A percentile compares a stretch with the other conserved stretches of the same genome.
These are phyloP conservation scores for Heteropelma amictum DNA, from an alignment of 2,888 invertebrate genomes.

Conservation along the genomic window DNA sequence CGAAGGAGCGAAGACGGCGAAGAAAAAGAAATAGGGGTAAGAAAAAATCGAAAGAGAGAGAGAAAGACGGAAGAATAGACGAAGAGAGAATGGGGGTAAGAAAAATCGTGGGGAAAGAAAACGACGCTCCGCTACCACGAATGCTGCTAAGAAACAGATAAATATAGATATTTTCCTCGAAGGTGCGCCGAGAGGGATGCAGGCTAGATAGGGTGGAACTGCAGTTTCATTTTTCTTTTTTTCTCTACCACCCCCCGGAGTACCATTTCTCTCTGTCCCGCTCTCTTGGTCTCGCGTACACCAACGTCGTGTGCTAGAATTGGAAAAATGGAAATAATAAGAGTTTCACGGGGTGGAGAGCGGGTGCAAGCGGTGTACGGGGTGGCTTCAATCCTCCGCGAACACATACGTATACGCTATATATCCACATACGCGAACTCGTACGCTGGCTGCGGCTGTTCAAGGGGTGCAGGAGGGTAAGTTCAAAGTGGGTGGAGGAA, in stretches of 20 bases:
- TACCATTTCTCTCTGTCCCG: conserved; percentile 35
- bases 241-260: conserved; percentile 22
- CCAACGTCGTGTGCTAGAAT: conserved; percentile 63
- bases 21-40: conserved; percentile 41
- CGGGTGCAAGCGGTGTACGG: conserved; percentile 55
- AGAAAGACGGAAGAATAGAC: conserved; percentile 45
- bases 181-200: conserved; percentile 60
- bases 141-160: conserved; percentile 74
- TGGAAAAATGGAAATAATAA: conserved; percentile 77
- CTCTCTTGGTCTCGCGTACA: conserved; percentile 4
- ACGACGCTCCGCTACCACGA: conserved; percentile 42
- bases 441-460: conserved; percentile 44
- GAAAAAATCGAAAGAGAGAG: conserved; percentile 9
- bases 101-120: conserved; percentile 49
- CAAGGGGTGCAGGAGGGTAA: conserved; percentile 49
- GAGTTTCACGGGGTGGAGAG: conserved; percentile 64
- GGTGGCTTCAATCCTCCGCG: conserved; percentile 40
- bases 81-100: conserved; percentile 51
- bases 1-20: conserved; percentile 46
- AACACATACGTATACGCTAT: neutral
- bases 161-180: conserved; percentile 75
- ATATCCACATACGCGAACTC: neutral
- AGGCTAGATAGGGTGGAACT: conserved; percentile 54
- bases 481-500: conserved; percentile 60
- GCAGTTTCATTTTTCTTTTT: conserved; percentile 37